phyloP scores from a whole-genome alignment of 2,888 invertebrate species.

The Callimorpha dominula region DNA sequence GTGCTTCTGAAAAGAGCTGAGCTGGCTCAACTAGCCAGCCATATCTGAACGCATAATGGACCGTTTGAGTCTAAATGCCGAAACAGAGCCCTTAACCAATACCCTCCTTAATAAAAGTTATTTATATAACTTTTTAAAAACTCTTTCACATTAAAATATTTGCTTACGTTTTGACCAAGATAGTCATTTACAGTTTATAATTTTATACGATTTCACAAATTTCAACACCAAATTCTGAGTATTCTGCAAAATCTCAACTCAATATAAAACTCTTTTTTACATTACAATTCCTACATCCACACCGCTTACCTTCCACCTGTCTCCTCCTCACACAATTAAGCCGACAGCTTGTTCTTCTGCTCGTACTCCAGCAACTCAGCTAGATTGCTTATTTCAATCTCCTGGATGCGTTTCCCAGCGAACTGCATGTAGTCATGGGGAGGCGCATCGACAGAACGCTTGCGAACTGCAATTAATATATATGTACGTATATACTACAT shows the following conservation, averaged over 20 bases:
- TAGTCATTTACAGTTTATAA: neutral
- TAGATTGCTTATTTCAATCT: slow-evolving; percentile 91
- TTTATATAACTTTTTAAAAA: neutral
- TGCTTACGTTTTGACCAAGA: neutral
- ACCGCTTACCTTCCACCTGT: slow-evolving; percentile 11
- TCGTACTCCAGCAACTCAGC: slow-evolving; percentile 87
- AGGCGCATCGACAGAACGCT: slow-evolving; percentile 83
- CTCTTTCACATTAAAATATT: neutral
- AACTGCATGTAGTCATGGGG: slow-evolving; percentile 90
- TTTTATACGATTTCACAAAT: neutral
- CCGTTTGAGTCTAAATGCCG: no score
- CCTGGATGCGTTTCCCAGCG: slow-evolving; percentile 91
- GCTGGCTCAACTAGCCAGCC: no score
- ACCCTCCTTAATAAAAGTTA: neutral
- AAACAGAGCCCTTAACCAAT: no score
- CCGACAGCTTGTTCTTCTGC: slow-evolving; percentile 50
- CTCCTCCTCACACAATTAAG: neutral
- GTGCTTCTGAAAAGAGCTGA: no score
- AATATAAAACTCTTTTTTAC: neutral
- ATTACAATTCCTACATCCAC: slow-evolving; percentile 22
- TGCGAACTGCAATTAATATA: slow-evolving; percentile 84
- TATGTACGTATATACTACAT: neutral
- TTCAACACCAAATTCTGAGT: neutral
- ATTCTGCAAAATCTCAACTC: neutral
- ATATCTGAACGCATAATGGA: no score